A percentile compares a stretch with the other conserved stretches of the same genome.
phyloP scores from a whole-genome alignment of 2,888 invertebrate genomes.

The Nomada fucata region DNA sequence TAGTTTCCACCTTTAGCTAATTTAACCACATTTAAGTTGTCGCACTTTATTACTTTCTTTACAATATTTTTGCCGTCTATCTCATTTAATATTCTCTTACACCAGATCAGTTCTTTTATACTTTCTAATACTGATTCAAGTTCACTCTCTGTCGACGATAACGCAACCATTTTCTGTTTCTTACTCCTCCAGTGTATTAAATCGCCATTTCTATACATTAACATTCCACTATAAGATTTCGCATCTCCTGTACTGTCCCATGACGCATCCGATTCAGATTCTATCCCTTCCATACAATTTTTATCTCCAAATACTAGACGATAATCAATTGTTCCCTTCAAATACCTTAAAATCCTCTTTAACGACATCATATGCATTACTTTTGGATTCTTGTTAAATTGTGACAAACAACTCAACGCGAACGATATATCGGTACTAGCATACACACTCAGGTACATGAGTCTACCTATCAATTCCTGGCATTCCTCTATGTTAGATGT shows the following conservation, averaged over 20 bases:
- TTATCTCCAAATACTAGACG: not conserved
- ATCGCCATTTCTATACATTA: not conserved
- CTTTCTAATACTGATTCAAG: constrained; percentile 19
- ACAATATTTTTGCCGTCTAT: not conserved
- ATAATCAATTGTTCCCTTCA: constrained; percentile 3
- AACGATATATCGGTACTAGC: constrained; percentile 23
- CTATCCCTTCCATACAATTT: not conserved
- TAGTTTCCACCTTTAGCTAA: constrained; percentile 26
- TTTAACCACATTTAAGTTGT: constrained; percentile 29
- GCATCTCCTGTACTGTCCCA: constrained; percentile 18
- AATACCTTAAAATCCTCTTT: constrained; percentile 1
- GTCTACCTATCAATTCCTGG: constrained; percentile 17
- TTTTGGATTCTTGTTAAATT: constrained; percentile 7
- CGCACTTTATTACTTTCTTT: constrained; percentile 4
- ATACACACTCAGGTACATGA: constrained; percentile 22
- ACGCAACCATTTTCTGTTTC: constrained; percentile 26
- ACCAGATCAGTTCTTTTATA: constrained; percentile 23
- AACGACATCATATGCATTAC: not conserved
- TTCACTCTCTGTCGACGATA: constrained; percentile 39
- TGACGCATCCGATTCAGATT: constrained; percentile 13
- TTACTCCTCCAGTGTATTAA: constrained; percentile 29
- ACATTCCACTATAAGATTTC: constrained; percentile 6
- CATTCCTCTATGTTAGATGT: not conserved
- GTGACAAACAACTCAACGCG: constrained; percentile 17
- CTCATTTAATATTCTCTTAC: not conserved